phyloP scores from a whole-genome alignment of 2,113 vertebrate species.

The Natator depressus region DNA sequence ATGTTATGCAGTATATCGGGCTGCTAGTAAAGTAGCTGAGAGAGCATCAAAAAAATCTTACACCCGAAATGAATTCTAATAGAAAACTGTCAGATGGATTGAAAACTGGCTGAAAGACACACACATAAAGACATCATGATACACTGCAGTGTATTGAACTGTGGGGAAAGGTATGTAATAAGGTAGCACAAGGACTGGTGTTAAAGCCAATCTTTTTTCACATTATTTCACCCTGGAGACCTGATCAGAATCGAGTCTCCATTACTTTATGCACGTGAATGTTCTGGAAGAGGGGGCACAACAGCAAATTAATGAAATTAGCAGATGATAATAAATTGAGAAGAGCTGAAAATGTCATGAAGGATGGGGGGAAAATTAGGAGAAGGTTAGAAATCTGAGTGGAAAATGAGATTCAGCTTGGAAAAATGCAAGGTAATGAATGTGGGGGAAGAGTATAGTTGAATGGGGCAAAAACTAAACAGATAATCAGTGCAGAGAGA shows the following conservation, averaged over 20 bases:
- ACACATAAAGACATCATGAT: background rate
- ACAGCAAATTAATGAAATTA: background rate
- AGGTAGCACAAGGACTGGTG: background rate
- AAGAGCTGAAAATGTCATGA: background rate
- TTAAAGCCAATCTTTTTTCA: background rate
- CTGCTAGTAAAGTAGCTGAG: background rate
- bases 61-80: background rate
- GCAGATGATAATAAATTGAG: background rate
- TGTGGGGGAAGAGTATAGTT: background rate
- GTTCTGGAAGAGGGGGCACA: background rate
- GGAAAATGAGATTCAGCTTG: background rate
- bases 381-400: no score
- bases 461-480: rapidly evolving
- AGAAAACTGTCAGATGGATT: background rate
- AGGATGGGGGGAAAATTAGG: background rate
- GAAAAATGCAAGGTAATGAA: background rate
- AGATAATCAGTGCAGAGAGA: background rate
- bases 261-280: background rate
- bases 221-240: background rate
- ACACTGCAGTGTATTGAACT: background rate
- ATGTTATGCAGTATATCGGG: background rate
- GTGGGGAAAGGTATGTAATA: background rate
- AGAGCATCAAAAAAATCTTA: background rate
- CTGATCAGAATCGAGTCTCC: background rate
- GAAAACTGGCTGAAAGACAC: background rate